phyloP scores from a whole-genome alignment of 1,140 invertebrate genomes.

The Aphis craccivora region DNA sequence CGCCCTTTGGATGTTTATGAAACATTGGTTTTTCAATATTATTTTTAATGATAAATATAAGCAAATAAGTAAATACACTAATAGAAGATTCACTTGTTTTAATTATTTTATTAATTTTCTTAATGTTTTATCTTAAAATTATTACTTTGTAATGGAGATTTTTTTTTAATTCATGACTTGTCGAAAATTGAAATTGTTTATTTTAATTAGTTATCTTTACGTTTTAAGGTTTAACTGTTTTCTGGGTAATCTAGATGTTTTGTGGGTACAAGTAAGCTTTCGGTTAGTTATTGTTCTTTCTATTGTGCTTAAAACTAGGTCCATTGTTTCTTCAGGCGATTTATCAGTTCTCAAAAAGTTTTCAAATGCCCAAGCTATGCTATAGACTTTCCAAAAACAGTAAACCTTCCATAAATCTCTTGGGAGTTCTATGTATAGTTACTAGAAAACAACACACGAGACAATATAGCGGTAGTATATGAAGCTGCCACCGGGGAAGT shows the following conservation, averaged over 20 bases:
- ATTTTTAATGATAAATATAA: background rate
- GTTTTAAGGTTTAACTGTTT: background rate
- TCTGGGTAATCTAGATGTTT: background rate
- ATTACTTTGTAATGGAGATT: background rate
- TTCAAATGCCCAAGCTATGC: slow-evolving; percentile 7
- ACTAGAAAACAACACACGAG: background rate
- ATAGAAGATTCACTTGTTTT: background rate
- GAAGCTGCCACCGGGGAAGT: background rate
- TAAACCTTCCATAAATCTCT: slow-evolving; percentile 42
- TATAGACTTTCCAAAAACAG: slow-evolving; percentile 37
- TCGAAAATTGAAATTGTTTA: background rate
- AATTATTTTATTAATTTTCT: background rate
- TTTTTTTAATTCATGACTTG: background rate
- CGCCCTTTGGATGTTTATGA: too few species aligned
- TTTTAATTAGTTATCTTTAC: background rate
- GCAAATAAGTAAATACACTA: background rate
- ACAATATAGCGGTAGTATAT: background rate
- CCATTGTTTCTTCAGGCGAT: slow-evolving; percentile 23
- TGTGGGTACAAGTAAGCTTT: background rate
- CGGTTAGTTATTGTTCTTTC: slow-evolving; percentile 41
- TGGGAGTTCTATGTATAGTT: background rate
- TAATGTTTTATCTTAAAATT: background rate
- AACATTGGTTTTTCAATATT: too few species aligned
- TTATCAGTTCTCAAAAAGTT: slow-evolving; percentile 45
- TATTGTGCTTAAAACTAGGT: slow-evolving; percentile 12